Evolutionary conservation across 2,113 vertebrate genomes (phyloP).

Genomic region (Circaetus cinerascens): DNA sequence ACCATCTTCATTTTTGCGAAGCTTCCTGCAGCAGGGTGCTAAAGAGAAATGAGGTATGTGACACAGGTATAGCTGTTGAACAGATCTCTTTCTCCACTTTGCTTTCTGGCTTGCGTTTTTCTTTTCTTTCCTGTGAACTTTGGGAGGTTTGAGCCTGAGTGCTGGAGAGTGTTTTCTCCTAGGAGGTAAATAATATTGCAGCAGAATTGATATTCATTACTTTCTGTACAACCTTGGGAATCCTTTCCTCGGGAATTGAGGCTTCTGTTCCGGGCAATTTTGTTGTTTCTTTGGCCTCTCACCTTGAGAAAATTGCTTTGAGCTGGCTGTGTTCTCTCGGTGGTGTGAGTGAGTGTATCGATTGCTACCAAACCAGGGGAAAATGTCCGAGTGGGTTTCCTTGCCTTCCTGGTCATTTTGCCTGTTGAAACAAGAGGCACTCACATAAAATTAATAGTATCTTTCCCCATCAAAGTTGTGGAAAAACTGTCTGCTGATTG

Average conservation of each 20-base stretch:
- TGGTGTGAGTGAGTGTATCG: neutral
- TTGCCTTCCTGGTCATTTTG: neutral
- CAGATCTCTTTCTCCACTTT: neutral
- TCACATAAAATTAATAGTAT: neutral
- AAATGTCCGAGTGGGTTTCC: neutral
- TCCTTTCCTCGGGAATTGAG: neutral
- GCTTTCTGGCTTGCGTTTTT: neutral
- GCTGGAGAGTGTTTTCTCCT: neutral
- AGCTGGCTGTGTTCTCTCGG: neutral
- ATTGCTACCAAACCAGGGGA: neutral
- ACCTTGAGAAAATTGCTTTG: conserved; percentile 39
- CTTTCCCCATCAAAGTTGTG: neutral
- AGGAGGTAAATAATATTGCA: conserved; percentile 18
- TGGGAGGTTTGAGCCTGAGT: neutral
- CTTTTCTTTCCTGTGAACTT: neutral
- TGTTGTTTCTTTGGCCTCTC: conserved; percentile 33
- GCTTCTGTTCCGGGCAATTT: conserved; percentile 28
- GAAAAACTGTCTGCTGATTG: neutral
- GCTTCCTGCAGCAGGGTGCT: neutral
- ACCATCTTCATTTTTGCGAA: conserved; percentile 47
- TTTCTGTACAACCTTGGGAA: neutral
- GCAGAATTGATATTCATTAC: conserved; percentile 20
- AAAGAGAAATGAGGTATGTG: neutral
- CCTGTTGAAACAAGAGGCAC: neutral
- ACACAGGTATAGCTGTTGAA: neutral